Conservation (phyloP, 2,888 invertebrate genomes). For the Cheilosia impressa region DNA sequence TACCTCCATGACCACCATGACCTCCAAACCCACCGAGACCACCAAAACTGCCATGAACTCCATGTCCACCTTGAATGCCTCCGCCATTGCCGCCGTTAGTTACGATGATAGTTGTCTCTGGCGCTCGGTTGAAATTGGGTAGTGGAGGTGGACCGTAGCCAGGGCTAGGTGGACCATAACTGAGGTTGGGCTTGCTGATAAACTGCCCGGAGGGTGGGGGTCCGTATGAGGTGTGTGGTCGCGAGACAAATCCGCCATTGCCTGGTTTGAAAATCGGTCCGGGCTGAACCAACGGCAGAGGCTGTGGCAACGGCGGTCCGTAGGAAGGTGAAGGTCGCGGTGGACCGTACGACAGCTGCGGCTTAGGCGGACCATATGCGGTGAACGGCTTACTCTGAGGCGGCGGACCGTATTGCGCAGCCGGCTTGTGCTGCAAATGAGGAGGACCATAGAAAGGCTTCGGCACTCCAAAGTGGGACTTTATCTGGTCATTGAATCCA, state of each 20-base stretch:
- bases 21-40: slow-evolving; percentile 78
- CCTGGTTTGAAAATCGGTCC: slow-evolving; percentile 78
- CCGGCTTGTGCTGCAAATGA: slow-evolving; percentile 78
- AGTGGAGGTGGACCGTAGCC: slow-evolving; percentile 79
- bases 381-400: slow-evolving; percentile 80
- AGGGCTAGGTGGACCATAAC: slow-evolving; percentile 82
- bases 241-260: slow-evolving; percentile 78
- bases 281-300: slow-evolving; percentile 80
- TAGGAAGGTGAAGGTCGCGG: slow-evolving; percentile 76
- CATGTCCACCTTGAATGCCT: slow-evolving; percentile 37
- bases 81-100: slow-evolving; percentile 65
- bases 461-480: slow-evolving; percentile 81
- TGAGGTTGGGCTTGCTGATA: slow-evolving; percentile 75
- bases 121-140: slow-evolving; percentile 76
- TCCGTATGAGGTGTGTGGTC: slow-evolving; percentile 80
- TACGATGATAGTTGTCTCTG: slow-evolving; percentile 79
- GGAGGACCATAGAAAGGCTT: slow-evolving; percentile 84
- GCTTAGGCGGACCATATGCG: slow-evolving; percentile 82
- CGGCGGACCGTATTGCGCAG: slow-evolving; percentile 78
- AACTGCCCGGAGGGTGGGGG: slow-evolving; percentile 78
- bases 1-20: slow-evolving; percentile 36
- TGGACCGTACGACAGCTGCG: slow-evolving; percentile 74
- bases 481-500: slow-evolving; percentile 82
- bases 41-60: slow-evolving; percentile 80
- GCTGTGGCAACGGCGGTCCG: slow-evolving; percentile 81